Evolutionary conservation across 2,113 vertebrate genomes (phyloP).

Genomic region (Thermophis baileyi): DNA sequence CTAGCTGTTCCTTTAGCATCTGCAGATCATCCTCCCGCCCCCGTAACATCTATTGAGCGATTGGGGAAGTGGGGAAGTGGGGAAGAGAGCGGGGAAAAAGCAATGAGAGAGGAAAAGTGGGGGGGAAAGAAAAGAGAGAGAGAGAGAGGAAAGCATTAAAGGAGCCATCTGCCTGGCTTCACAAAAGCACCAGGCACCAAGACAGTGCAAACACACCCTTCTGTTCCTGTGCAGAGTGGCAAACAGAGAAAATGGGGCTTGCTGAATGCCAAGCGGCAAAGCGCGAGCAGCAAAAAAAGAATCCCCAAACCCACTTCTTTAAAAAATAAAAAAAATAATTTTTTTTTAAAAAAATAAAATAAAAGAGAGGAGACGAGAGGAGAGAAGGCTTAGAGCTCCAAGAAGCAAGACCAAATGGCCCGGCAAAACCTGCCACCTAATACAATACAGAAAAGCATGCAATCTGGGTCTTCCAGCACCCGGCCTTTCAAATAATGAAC

Average conservation of each 20-base stretch:
- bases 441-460: neutral
- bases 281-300: neutral
- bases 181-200: neutral
- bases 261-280: constrained; percentile 1
- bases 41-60: constrained; percentile 79
- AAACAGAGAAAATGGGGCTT: neutral
- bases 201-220: neutral
- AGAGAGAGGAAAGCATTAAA: constrained; percentile 29
- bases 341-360: neutral
- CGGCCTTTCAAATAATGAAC: neutral
- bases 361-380: neutral
- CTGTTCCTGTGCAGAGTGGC: neutral
- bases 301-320: neutral
- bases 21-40: constrained; percentile 81
- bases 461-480: neutral
- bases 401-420: neutral
- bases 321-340: no score
- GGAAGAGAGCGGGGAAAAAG: no score
- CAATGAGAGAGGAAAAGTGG: neutral
- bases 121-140: neutral
- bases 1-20: constrained; percentile 77
- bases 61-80: neutral
- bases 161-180: constrained; percentile 12
- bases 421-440: neutral
- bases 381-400: neutral